phyloP scores from a whole-genome alignment of 1,140 invertebrate genomes.

The Octopus sinensis region DNA sequence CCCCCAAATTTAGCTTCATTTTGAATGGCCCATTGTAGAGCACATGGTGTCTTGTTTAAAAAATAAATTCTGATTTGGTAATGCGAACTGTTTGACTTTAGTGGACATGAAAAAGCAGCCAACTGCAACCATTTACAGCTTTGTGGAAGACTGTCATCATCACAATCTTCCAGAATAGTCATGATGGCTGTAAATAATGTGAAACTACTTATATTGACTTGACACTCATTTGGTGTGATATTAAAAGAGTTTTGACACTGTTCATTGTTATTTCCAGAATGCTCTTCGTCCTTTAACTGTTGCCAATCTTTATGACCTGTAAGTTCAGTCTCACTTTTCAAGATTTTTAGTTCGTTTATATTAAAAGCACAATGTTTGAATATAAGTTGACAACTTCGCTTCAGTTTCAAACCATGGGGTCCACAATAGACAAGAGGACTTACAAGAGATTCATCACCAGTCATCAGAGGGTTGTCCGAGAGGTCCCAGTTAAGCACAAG shows the following conservation, averaged over 20 bases:
- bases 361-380: constrained; percentile 44
- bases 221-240: constrained; percentile 30
- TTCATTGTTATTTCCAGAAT: not conserved
- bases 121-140: constrained; percentile 40
- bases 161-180: constrained; percentile 14
- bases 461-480: constrained; percentile 37
- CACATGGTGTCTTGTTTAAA: constrained; percentile 45
- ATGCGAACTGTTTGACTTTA: constrained; percentile 28
- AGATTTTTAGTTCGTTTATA: constrained; percentile 30
- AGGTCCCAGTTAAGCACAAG: constrained; percentile 43
- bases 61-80: constrained; percentile 41
- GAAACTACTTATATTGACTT: constrained; percentile 34
- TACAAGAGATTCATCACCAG: constrained; percentile 31
- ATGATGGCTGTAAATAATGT: constrained; percentile 39
- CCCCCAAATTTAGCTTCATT: constrained; percentile 42
- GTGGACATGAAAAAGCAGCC: constrained; percentile 37
- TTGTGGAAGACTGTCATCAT: constrained; percentile 18
- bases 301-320: constrained; percentile 31
- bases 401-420: constrained; percentile 36
- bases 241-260: constrained; percentile 12
- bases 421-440: constrained; percentile 44
- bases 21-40: constrained; percentile 46
- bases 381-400: constrained; percentile 31
- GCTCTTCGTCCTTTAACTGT: constrained; percentile 17
- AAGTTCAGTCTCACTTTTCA: constrained; percentile 42